Evolutionary conservation across 2,797 vertebrate species (phyloP).

Genomic region (Syngnathus rostellatus): DNA sequence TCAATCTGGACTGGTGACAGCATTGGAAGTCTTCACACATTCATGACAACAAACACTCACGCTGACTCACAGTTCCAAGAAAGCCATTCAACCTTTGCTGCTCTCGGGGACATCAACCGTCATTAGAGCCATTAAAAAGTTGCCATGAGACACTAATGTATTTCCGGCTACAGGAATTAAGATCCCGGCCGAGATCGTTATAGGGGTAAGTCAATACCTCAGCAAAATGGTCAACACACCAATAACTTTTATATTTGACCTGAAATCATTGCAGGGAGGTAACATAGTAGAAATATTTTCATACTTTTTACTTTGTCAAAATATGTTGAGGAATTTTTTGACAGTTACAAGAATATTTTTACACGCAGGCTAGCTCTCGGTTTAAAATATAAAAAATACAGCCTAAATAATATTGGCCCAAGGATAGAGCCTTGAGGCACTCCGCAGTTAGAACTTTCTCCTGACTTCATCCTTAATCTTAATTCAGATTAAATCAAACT

Average conservation of each 20-base stretch:
- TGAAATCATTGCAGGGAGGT: background rate
- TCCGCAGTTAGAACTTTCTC: too few species aligned
- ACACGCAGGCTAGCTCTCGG: too few species aligned
- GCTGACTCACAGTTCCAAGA: slow-evolving; percentile 51
- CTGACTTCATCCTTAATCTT: too few species aligned
- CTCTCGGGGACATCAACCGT: slow-evolving; percentile 20
- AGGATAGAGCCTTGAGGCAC: too few species aligned
- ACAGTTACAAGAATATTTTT: too few species aligned
- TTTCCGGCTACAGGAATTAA: slow-evolving; percentile 17
- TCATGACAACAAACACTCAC: background rate
- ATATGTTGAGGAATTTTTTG: too few species aligned
- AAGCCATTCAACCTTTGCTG: slow-evolving; percentile 4
- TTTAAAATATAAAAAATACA: too few species aligned
- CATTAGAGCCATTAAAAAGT: slow-evolving; percentile 24
- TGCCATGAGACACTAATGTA: slow-evolving; percentile 28
- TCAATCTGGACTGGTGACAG: background rate
- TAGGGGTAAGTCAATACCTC: slow-evolving; percentile 13
- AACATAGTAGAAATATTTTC: background rate
- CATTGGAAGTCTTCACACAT: background rate
- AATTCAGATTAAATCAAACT: too few species aligned
- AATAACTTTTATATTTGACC: background rate
- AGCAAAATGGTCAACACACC: slow-evolving; percentile 9
- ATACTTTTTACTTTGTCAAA: background rate
- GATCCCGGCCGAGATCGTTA: slow-evolving; percentile 4
- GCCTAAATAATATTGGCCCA: too few species aligned